Evolutionary conservation across 2,888 invertebrate genomes (phyloP).

Genomic region (Plemyria rubiginata): DNA sequence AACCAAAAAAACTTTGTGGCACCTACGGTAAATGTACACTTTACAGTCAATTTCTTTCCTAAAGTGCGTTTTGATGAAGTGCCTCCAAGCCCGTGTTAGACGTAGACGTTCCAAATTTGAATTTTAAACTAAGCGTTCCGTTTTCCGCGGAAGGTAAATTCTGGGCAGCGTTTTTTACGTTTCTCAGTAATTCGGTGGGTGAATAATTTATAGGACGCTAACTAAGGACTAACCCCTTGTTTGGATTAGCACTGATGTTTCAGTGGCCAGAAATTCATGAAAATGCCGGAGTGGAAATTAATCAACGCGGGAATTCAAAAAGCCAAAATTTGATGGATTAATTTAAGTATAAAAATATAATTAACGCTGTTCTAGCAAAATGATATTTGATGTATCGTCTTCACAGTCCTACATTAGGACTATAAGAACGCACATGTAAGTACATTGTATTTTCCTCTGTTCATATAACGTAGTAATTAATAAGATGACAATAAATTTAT

Average conservation of each 20-base stretch:
- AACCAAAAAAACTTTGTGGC: no score
- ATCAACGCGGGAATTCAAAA: slow-evolving; percentile 1
- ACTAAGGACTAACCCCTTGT: slow-evolving; percentile 45
- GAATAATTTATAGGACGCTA: slow-evolving; percentile 60
- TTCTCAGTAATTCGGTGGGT: slow-evolving; percentile 63
- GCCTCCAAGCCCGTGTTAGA: slow-evolving; percentile 63
- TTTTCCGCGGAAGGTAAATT: slow-evolving; percentile 74
- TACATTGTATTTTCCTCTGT: no score
- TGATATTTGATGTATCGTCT: not conserved
- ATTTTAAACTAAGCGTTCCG: slow-evolving; percentile 80
- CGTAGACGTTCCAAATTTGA: slow-evolving; percentile 77
- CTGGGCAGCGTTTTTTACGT: slow-evolving; percentile 63
- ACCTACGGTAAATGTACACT: not conserved
- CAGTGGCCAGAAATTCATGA: slow-evolving; percentile 19
- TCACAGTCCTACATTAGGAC: no score
- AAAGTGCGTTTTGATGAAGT: slow-evolving; percentile 41
- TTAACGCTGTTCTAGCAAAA: not conserved
- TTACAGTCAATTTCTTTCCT: slow-evolving; percentile 24
- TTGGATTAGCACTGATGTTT: slow-evolving; percentile 38
- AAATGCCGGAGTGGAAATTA: slow-evolving; percentile 12
- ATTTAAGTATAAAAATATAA: not conserved
- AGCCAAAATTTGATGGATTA: slow-evolving; percentile 17
- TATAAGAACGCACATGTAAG: no score
- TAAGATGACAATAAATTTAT: no score
- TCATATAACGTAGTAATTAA: no score